phyloP scores from a whole-genome alignment of 2,888 invertebrate genomes.

The Baccha elongata region DNA sequence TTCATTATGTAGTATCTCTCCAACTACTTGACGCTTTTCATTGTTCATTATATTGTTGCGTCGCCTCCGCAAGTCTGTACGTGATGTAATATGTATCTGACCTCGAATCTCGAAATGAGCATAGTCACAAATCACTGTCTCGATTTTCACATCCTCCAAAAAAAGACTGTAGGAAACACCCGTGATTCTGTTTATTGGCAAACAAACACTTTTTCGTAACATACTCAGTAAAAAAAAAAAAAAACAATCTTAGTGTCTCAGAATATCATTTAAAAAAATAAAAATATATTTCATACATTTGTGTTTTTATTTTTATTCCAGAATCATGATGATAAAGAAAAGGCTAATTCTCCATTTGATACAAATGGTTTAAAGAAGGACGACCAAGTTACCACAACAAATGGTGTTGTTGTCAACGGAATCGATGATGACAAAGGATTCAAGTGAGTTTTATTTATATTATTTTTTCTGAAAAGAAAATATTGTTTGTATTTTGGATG shows the following conservation, averaged over 20 bases:
- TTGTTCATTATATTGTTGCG: conserved; percentile 4
- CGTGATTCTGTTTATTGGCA: conserved; percentile 30
- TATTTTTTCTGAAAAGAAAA: neutral
- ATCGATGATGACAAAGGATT: conserved; percentile 94
- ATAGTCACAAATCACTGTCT: conserved; percentile 24
- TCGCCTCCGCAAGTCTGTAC: conserved; percentile 6
- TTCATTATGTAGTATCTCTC: too few relatives aligned
- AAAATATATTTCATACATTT: neutral
- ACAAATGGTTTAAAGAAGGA: conserved; percentile 83
- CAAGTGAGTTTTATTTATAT: conserved; percentile 87
- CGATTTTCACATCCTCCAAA: conserved; percentile 28
- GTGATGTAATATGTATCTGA: conserved; percentile 61
- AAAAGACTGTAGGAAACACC: conserved; percentile 12
- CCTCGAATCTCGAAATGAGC: conserved; percentile 58
- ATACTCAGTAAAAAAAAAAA: conserved; percentile 15
- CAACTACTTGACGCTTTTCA: too few relatives aligned
- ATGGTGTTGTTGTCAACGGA: conserved; percentile 86
- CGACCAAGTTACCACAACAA: conserved; percentile 84
- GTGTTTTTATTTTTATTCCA: conserved; percentile 74
- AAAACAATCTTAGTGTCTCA: conserved; percentile 8
- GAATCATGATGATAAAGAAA: conserved; percentile 84
- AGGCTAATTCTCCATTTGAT: conserved; percentile 84
- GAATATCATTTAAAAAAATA: conserved; percentile 1
- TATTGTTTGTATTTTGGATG: conserved; percentile 25
- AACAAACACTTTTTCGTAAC: neutral